Base-by-base conservation (phyloP, 2,888 invertebrate genomes). In the Amorpha juglandis region DNA sequence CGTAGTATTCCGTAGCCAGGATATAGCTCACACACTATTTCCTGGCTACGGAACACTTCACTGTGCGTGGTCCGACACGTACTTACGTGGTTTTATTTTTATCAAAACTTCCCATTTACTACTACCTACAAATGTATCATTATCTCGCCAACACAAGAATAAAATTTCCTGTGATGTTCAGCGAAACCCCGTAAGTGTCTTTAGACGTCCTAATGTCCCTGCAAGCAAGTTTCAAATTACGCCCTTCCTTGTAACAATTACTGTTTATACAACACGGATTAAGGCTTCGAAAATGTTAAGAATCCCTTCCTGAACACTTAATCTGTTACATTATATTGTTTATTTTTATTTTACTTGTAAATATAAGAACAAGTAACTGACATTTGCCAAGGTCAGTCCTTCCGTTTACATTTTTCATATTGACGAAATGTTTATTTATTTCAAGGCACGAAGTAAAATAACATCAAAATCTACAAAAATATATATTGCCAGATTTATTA, bases 181-280 rank as follows among this genome's bases (percentile, higher is more conserved):
- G 16, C 11, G 33, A 27, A 33, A 16, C 38, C 55, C 0, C 19
- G 9, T 38, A 38, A 58, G 16, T 35, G 27, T 58, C 35, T 38
- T 19, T 19, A 19, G 19, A 12, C 12, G 35, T 42, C 12, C 11
- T 35, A 38, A 47, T 52, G 45, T 55, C 33, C 45, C 52, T 62
- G 27, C n/a, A 65, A 65, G 19, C 55, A 66, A 35, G 63, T 50
- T 66, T 69, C 63, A 58, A 66, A 67, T 68, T 65, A 66, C 63
- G 50, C 55, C 42, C 62, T 64, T 58, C 33, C 64, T 52, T 64
- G 53, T 64, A 64, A 19, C 45, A 47, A 42, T 58, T 21, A 58
- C 42, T 19, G 6, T 58, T 42, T 42, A 58, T 42, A 33, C 35
- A 16, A 42, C 16, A 38, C 9, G 19, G 42, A 58, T 19, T 42